These are phyloP conservation scores for Crossaster papposus DNA, from an alignment of 53 echinoderm and acorn worm species.

Conservation along the genomic window DNA sequence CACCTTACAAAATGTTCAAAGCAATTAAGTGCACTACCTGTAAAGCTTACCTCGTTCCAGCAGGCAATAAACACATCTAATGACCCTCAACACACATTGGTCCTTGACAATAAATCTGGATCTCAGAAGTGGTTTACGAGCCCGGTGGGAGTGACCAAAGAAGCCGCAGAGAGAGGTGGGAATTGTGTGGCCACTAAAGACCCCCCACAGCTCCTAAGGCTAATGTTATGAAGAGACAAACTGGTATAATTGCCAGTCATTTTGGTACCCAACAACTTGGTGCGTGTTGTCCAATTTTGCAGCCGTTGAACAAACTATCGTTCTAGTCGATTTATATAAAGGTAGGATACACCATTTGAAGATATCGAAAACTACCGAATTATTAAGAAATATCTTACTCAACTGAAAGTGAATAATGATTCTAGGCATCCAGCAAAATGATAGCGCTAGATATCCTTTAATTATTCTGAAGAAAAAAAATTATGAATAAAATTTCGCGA, in stretches of 20 bases:
- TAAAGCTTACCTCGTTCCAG: conserved; percentile 18
- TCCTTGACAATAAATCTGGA: conserved; percentile 33
- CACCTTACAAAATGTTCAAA: conserved; percentile 16
- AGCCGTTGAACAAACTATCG: not conserved
- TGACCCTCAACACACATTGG: conserved; percentile 31
- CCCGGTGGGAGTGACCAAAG: not conserved
- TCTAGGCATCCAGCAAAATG: too few species aligned
- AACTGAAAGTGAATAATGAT: too few species aligned
- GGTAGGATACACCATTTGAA: too few species aligned
- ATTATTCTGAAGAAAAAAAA: too few species aligned
- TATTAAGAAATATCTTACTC: too few species aligned
- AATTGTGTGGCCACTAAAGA: not conserved
- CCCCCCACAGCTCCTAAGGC: conserved; percentile 10
- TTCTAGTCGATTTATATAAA: too few species aligned
- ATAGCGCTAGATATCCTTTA: too few species aligned
- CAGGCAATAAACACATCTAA: conserved; percentile 10
- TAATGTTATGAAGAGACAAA: too few species aligned
- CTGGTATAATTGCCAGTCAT: not conserved
- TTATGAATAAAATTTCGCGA: too few species aligned
- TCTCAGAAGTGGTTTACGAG: too few species aligned
- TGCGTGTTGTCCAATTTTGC: too few species aligned
- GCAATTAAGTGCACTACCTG: conserved; percentile 37
- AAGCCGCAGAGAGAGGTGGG: not conserved
- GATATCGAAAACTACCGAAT: too few species aligned
- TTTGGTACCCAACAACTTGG: not conserved